Base-by-base conservation (phyloP, 2,888 invertebrate species). In the Drosophila kambysellisi region DNA sequence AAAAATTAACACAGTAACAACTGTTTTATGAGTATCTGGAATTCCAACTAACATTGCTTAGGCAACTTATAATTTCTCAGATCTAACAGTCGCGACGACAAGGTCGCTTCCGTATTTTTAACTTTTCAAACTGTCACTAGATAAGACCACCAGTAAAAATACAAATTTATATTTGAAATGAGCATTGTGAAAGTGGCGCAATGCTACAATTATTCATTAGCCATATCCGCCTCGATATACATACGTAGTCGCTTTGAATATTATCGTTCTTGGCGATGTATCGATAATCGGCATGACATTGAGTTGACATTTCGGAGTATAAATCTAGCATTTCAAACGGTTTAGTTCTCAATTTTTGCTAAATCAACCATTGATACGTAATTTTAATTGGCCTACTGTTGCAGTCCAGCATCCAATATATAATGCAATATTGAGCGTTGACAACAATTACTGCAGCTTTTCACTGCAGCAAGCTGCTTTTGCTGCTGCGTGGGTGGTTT, bases 231-330 rank as follows among this genome's bases (percentile, higher is more conserved):
- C 0, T 6, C 68, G 50, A 74, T 74, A 30, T 17, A 35, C 29
- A 50, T 25, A 6, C 33, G 15, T 35, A 17, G 59, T 79, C 71
- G 76, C 12, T 70, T 30, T 4, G 6, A 33, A 4, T 20, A 30
- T 20, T 59, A 68, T 76, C 33, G 81, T 65, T 68, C 20, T 66
- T 6, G 48, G 5, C 60, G 72, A 76, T 63, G 61, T 30, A 81
- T 76, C 81, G 81, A 72, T 66, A 63, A 30, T n/a, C 66, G 65
- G 65, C 76, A 72, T 93, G 93, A 93, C 93, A 92, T 93, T 93
- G 93, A 91, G 80, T 88, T 92, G 92, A 92, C 92, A 91, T 92
- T 92, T 84, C 79, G 46, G 75, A 56, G 67, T 56, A 62, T 79
- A 78, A 78, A 68, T 75, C 75, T 79, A 78, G 79, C 77, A 79